A percentile compares a stretch with the other conserved stretches of the same genome.
Evolutionary conservation across 1,140 invertebrate species (phyloP).

Genomic region (Lutraria rhynchaena): DNA sequence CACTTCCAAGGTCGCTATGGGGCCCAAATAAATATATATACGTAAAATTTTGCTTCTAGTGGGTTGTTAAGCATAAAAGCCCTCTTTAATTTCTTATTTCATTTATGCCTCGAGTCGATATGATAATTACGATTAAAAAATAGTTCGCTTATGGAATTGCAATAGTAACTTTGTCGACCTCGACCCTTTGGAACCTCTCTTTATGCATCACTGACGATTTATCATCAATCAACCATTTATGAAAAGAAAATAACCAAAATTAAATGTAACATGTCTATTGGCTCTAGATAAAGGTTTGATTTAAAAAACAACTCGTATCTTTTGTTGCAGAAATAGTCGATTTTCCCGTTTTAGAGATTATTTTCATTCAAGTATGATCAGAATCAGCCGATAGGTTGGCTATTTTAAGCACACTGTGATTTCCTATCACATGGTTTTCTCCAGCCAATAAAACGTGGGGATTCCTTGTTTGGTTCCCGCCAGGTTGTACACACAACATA

Average conservation of each 20-base stretch:
- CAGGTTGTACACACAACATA: constrained; percentile 63
- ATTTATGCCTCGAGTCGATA: too few relatives aligned
- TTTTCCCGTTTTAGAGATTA: constrained; percentile 22
- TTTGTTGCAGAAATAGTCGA: background rate
- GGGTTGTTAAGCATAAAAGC: too few relatives aligned
- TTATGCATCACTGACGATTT: background rate
- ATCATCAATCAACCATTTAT: background rate
- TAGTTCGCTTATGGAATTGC: too few relatives aligned
- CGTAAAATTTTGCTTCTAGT: too few relatives aligned
- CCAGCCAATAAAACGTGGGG: constrained; percentile 67
- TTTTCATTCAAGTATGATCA: constrained; percentile 13
- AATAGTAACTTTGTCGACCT: too few relatives aligned
- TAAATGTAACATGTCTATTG: too few relatives aligned
- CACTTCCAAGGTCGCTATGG: constrained; percentile 42
- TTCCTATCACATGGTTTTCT: constrained; percentile 58
- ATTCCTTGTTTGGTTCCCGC: constrained; percentile 72
- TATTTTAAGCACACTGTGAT: constrained; percentile 41
- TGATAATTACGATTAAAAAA: too few relatives aligned
- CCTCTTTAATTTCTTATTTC: too few relatives aligned
- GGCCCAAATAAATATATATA: background rate
- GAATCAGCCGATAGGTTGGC: background rate
- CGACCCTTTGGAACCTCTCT: background rate
- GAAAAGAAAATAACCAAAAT: background rate
- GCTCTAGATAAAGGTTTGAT: background rate
- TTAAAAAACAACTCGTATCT: too few relatives aligned